These are phyloP conservation scores for Xanthorhoe designata DNA, from an alignment of 2,888 invertebrate genomes.

Conservation along the genomic window DNA sequence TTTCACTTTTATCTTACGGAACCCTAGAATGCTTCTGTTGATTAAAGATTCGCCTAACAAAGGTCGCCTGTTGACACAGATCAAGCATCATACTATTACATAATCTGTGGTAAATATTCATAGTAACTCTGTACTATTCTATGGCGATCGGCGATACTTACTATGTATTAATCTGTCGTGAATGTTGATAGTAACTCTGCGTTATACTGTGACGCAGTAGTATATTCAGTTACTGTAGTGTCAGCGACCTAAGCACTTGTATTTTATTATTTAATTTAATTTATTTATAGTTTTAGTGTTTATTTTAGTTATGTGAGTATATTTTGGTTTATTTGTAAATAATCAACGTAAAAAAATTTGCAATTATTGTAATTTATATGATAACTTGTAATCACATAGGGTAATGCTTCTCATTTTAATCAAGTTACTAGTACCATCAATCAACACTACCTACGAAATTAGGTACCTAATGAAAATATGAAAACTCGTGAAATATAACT, in stretches of 20 bases:
- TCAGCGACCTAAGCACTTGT: conserved; percentile 22
- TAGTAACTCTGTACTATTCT: conserved; percentile 1
- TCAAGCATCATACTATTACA: background rate
- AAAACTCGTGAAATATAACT: too few relatives aligned
- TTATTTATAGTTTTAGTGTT: conserved; percentile 35
- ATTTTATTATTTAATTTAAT: conserved; percentile 28
- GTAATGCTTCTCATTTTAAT: too few relatives aligned
- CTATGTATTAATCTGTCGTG: conserved; percentile 5
- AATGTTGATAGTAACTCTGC: conserved; percentile 14
- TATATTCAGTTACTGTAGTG: conserved; percentile 19
- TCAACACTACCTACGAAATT: too few relatives aligned
- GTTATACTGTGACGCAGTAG: conserved; percentile 15
- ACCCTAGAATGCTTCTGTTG: conserved; percentile 14
- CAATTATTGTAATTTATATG: too few relatives aligned
- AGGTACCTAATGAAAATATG: too few relatives aligned
- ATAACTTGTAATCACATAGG: too few relatives aligned
- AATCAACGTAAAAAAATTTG: too few relatives aligned
- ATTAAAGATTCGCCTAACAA: conserved; percentile 7
- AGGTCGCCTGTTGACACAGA: conserved; percentile 18
- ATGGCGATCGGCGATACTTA: conserved; percentile 3
- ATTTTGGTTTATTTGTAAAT: conserved; percentile 6
- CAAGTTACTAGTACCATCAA: too few relatives aligned
- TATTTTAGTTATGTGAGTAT: conserved; percentile 42
- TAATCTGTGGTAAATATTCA: conserved; percentile 1
- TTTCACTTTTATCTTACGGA: background rate